Conservation (phyloP, 2,797 vertebrate species). For the Scolopax bukidnonensis region DNA sequence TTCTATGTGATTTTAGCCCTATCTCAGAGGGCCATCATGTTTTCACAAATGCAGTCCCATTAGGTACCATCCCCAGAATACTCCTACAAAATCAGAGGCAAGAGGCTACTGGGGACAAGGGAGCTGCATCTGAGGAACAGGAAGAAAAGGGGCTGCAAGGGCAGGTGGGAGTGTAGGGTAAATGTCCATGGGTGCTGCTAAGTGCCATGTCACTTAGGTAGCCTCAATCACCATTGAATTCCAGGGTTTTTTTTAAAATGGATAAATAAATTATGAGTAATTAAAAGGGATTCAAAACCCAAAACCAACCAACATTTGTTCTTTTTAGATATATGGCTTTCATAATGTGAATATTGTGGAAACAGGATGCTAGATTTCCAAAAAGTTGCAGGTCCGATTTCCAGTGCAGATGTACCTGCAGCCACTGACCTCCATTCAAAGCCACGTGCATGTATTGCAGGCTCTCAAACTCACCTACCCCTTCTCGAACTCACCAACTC, state of each 20-base stretch:
- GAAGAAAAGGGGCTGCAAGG: background rate
- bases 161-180: background rate
- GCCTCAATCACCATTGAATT: background rate
- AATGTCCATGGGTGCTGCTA: background rate
- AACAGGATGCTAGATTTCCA: background rate
- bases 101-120: background rate
- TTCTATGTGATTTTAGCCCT: background rate
- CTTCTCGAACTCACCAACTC: background rate
- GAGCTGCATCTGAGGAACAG: background rate
- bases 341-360: background rate
- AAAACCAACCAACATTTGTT: background rate
- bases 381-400: background rate
- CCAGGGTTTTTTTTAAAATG: background rate
- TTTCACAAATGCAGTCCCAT: background rate
- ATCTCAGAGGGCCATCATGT: background rate
- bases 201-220: fast-evolving
- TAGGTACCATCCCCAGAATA: background rate
- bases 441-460: fast-evolving
- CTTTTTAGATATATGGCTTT: background rate
- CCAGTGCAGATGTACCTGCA: background rate
- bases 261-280: background rate
- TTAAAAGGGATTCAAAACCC: background rate
- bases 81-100: background rate
- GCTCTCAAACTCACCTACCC: background rate
- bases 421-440: background rate